phyloP scores from a whole-genome alignment of 2,888 invertebrate genomes.

The Nymphalis polychloros region DNA sequence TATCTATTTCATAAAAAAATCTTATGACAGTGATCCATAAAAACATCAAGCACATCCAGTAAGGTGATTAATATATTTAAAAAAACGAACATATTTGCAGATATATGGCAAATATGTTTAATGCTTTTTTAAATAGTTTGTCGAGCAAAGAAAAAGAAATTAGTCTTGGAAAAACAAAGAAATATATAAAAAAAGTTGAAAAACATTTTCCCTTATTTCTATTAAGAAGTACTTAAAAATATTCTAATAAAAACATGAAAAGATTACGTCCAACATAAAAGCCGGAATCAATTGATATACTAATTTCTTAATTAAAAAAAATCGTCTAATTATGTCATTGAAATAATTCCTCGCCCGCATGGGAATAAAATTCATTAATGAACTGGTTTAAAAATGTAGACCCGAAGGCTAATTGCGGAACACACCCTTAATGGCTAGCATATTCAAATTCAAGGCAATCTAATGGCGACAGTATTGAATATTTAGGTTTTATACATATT shows the following conservation, averaged over 20 bases:
- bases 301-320: slow-evolving; percentile 26
- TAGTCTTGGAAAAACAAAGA: neutral
- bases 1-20: too few species aligned
- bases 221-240: neutral
- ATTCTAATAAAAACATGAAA: slow-evolving; percentile 16
- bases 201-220: slow-evolving; percentile 10
- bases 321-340: slow-evolving; percentile 27
- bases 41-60: too few species aligned
- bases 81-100: too few species aligned
- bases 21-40: too few species aligned
- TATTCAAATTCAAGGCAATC: too few species aligned
- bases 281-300: slow-evolving; percentile 18
- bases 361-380: slow-evolving; percentile 17
- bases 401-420: neutral
- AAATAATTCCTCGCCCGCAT: slow-evolving; percentile 30
- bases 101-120: too few species aligned
- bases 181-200: neutral
- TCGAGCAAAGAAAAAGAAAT: too few species aligned
- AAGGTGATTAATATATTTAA: too few species aligned
- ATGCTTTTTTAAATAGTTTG: too few species aligned
- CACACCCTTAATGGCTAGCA: neutral
- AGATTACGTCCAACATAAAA: slow-evolving; percentile 13
- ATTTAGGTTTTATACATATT: too few species aligned
- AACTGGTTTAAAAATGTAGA: slow-evolving; percentile 21
- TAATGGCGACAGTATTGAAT: too few species aligned